Conservation (phyloP, 2,113 vertebrate genomes). For the Eonycteris spelaea region DNA sequence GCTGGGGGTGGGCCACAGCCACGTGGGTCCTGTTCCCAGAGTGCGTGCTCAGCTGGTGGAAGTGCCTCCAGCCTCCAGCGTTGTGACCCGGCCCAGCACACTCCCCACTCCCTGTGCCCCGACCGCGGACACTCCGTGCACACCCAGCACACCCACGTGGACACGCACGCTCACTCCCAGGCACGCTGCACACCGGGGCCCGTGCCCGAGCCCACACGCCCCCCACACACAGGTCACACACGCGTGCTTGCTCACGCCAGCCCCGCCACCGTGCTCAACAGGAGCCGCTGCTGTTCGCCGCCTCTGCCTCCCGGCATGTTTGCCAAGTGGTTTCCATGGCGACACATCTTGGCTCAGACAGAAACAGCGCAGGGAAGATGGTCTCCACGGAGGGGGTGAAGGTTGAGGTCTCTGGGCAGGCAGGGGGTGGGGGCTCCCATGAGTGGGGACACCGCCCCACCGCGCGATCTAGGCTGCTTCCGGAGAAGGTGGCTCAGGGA, state of each 20-base stretch:
- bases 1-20: too few species aligned
- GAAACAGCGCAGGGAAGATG: constrained; percentile 63
- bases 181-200: too few species aligned
- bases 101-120: too few species aligned
- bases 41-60: too few species aligned
- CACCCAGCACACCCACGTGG: too few species aligned
- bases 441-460: not conserved
- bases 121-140: too few species aligned
- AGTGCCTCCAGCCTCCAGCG: too few species aligned
- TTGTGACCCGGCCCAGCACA: too few species aligned
- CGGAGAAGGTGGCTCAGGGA: not conserved
- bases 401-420: not conserved
- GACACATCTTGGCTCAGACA: constrained; percentile 75
- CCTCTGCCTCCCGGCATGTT: constrained; percentile 65
- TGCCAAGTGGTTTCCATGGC: constrained; percentile 82
- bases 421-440: accelerated
- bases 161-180: accelerated
- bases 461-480: not conserved
- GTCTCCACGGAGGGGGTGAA: constrained; percentile 45
- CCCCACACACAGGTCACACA: not conserved
- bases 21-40: too few species aligned
- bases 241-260: not conserved
- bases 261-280: not conserved
- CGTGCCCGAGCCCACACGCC: too few species aligned
- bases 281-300: constrained; percentile 52